phyloP scores from a whole-genome alignment of 2,797 vertebrate genomes.

The Lepidocolaptes lacrymiger region DNA sequence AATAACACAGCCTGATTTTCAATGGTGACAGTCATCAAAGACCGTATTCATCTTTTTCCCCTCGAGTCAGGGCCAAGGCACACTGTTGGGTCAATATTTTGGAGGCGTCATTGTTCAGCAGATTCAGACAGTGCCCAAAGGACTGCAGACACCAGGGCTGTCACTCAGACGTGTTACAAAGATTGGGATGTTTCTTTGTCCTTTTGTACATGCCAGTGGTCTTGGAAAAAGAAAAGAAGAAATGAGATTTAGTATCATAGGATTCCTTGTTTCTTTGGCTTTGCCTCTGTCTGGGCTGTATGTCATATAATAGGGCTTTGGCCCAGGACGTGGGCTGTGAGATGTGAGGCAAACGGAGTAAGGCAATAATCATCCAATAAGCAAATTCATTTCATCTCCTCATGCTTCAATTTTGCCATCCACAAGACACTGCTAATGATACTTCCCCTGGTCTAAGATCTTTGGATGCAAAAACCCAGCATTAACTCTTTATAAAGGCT shows the following conservation, averaged over 20 bases:
- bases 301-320: conserved; percentile 13
- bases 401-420: conserved; percentile 60
- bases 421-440: conserved; percentile 54
- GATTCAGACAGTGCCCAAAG: background rate
- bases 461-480: conserved; percentile 41
- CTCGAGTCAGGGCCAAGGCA: background rate
- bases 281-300: background rate
- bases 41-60: background rate
- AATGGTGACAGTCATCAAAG: conserved; percentile 26
- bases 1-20: background rate
- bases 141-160: background rate
- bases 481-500: conserved; percentile 60
- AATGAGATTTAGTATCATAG: conserved; percentile 24
- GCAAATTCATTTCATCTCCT: conserved; percentile 65
- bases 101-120: conserved; percentile 17
- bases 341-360: conserved; percentile 35
- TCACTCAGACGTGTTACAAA: conserved; percentile 28
- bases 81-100: conserved; percentile 23
- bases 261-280: conserved; percentile 34
- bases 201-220: conserved; percentile 16
- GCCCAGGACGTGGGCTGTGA: conserved; percentile 50
- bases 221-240: conserved; percentile 50
- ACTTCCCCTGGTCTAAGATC: conserved; percentile 38
- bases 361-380: conserved; percentile 56
- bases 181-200: conserved; percentile 13